These are phyloP conservation scores for Drosophila nasuta DNA, from an alignment of 1,140 invertebrate species.

Conservation along the genomic window DNA sequence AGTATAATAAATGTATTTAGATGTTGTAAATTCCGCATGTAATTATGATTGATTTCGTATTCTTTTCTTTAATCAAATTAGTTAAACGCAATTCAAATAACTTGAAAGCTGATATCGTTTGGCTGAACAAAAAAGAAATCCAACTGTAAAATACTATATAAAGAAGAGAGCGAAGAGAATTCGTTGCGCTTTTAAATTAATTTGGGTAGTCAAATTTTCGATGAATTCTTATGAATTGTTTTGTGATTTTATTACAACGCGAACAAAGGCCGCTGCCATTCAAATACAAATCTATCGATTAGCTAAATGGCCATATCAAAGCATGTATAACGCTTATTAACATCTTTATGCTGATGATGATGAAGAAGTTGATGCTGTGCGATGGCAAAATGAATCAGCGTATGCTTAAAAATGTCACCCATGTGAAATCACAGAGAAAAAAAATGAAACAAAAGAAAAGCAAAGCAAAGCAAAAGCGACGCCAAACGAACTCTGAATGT, in stretches of 20 bases:
- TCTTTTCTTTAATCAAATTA: background rate
- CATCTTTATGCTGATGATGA: conserved; percentile 11
- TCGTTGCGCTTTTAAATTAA: conserved; percentile 31
- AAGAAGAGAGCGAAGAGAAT: background rate
- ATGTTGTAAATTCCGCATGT: too few species aligned
- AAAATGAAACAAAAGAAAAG: conserved; percentile 16
- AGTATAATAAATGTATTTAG: too few species aligned
- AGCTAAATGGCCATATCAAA: conserved; percentile 35
- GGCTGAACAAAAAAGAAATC: background rate
- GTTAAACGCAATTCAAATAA: background rate
- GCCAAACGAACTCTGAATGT: conserved; percentile 8
- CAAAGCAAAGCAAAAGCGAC: conserved; percentile 2
- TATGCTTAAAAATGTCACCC: conserved; percentile 45
- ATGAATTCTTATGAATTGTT: conserved; percentile 15
- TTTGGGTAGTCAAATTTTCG: conserved; percentile 1
- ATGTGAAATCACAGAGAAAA: conserved; percentile 40
- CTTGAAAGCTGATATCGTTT: background rate
- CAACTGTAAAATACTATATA: background rate
- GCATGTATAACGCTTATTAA: conserved; percentile 34
- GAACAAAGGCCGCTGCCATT: conserved; percentile 1
- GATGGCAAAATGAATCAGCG: conserved; percentile 34
- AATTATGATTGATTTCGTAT: background rate
- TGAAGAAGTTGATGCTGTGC: conserved; percentile 8
- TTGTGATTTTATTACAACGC: conserved; percentile 12
- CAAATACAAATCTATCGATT: conserved; percentile 42